These are phyloP conservation scores for Columba livia DNA, from an alignment of 2,113 vertebrate species.

Conservation along the genomic window DNA sequence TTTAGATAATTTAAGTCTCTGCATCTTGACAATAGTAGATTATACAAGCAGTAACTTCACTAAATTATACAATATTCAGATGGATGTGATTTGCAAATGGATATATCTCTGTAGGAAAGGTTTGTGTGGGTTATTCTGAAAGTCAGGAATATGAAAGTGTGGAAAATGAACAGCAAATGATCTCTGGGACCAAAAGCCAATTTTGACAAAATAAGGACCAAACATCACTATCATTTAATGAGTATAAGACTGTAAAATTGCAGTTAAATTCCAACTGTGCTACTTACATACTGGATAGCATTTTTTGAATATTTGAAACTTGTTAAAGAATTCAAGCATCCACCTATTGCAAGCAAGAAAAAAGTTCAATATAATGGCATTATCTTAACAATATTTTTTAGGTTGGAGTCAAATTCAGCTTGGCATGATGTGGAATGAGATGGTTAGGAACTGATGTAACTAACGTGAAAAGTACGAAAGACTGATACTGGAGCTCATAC, in stretches of 20 bases:
- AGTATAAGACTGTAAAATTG: background rate
- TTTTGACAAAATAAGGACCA: constrained; percentile 15
- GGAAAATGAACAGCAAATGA: constrained; percentile 10
- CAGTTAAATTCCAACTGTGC: constrained; percentile 24
- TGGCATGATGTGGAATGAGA: background rate
- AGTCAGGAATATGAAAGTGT: background rate
- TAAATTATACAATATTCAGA: constrained; percentile 29
- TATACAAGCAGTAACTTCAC: background rate
- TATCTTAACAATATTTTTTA: background rate
- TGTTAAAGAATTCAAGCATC: background rate
- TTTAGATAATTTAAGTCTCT: constrained; percentile 25
- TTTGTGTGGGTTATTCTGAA: constrained; percentile 30
- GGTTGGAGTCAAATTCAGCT: background rate
- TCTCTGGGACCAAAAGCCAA: background rate
- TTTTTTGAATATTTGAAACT: background rate
- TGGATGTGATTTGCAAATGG: constrained; percentile 25
- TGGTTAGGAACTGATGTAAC: background rate
- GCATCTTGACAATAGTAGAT: background rate
- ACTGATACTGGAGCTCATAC: background rate
- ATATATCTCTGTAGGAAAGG: background rate
- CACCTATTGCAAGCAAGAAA: background rate
- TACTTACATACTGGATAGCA: background rate
- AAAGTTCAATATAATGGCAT: background rate
- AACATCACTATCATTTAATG: background rate
- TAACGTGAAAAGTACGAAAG: background rate